Percentiles rank a stretch among this genome's conserved stretches.
Evolutionary conservation across 2,113 vertebrate species (phyloP).

Genomic region (Polypterus bichir): DNA sequence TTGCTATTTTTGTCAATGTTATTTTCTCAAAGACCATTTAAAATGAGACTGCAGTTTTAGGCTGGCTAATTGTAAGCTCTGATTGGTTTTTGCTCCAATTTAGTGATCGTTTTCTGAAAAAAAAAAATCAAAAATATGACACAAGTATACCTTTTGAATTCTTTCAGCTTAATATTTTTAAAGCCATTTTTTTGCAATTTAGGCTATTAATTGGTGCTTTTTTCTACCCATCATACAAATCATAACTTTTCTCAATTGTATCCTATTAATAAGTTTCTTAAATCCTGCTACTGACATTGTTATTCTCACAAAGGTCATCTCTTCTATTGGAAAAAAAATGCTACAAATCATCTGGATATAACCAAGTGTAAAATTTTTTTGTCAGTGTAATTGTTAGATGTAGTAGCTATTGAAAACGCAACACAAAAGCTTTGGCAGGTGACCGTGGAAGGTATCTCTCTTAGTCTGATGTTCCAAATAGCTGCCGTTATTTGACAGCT

Average conservation of each 20-base stretch:
- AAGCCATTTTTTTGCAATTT: slow-evolving; percentile 37
- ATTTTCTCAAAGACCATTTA: no score
- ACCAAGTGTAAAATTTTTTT: slow-evolving; percentile 15
- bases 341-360: slow-evolving; percentile 22
- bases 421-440: slow-evolving; percentile 26
- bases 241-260: slow-evolving; percentile 34
- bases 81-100: no score
- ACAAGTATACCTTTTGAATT: no score
- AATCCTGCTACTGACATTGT: slow-evolving; percentile 61
- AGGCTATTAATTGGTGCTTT: slow-evolving; percentile 64
- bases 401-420: slow-evolving; percentile 12
- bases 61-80: no score
- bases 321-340: slow-evolving; percentile 43
- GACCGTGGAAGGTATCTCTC: slow-evolving; percentile 43
- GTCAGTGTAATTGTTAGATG: slow-evolving; percentile 23
- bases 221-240: slow-evolving; percentile 30
- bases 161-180: no score
- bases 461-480: slow-evolving; percentile 52
- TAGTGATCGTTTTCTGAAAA: slow-evolving; percentile 27
- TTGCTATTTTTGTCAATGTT: no score
- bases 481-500: slow-evolving; percentile 56
- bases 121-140: slow-evolving; percentile 43
- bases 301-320: slow-evolving; percentile 64
- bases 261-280: slow-evolving; percentile 58
- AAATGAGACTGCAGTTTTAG: no score